These are phyloP conservation scores for Scolopax rusticola DNA, from an alignment of 2,797 vertebrate genomes.

Conservation along the genomic window DNA sequence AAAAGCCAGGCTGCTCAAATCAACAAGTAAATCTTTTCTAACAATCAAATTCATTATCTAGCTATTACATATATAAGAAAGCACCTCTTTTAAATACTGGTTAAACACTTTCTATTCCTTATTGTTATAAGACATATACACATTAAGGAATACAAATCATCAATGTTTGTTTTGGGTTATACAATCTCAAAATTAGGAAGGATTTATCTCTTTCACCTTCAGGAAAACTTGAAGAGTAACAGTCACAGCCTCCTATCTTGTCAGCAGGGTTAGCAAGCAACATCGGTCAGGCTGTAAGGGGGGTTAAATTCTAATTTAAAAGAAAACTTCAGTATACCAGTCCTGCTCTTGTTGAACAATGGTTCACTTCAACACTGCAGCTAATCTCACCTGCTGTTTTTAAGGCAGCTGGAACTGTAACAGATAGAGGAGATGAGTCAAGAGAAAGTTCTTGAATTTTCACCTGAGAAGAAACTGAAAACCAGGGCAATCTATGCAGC, in stretches of 20 bases:
- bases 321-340: background rate
- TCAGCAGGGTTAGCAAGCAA: background rate
- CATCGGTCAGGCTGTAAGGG: rapidly evolving
- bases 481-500: background rate
- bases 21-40: background rate
- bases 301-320: background rate
- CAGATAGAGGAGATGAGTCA: background rate
- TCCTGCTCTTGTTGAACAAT: background rate
- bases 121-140: background rate
- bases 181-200: background rate
- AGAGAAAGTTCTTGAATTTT: background rate
- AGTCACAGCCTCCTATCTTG: background rate
- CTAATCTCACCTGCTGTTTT: background rate
- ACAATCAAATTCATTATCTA: background rate
- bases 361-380: background rate
- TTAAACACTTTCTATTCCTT: background rate
- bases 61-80: background rate
- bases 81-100: background rate
- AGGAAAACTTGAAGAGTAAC: background rate
- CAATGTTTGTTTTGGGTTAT: too few species aligned
- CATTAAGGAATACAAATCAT: background rate
- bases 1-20: background rate
- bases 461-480: background rate
- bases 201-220: background rate
- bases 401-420: background rate